These are phyloP conservation scores for Heliconius nattereri DNA, from an alignment of 1,140 invertebrate genomes.

Conservation along the genomic window DNA sequence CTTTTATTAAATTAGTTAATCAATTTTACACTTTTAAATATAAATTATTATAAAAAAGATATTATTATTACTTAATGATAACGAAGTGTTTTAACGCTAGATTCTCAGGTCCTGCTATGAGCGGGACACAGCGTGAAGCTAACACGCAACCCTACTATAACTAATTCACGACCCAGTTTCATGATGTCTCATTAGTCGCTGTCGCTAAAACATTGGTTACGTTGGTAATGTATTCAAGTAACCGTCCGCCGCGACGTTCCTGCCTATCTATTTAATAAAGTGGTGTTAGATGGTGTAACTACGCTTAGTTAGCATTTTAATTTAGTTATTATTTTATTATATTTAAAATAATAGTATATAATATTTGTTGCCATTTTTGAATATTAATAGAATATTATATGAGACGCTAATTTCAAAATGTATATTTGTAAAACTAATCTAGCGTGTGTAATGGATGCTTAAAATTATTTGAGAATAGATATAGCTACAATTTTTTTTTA, in stretches of 20 bases:
- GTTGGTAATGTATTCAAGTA: conserved; percentile 21
- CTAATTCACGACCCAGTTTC: conserved; percentile 14
- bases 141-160: not conserved
- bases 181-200: conserved; percentile 35
- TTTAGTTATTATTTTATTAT: not conserved
- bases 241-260: not conserved
- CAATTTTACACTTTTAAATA: too few relatives aligned
- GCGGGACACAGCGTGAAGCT: too few relatives aligned
- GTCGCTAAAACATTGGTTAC: conserved; percentile 21
- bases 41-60: too few relatives aligned
- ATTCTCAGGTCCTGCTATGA: too few relatives aligned
- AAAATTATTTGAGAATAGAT: too few relatives aligned
- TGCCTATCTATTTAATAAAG: not conserved
- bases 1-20: too few relatives aligned
- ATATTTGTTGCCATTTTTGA: not conserved
- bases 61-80: too few relatives aligned
- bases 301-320: not conserved
- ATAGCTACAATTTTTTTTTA: too few relatives aligned
- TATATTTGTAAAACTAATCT: not conserved
- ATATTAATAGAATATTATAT: not conserved
- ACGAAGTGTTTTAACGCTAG: too few relatives aligned
- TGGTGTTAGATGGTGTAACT: too few relatives aligned
- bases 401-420: not conserved
- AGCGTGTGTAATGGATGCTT: not conserved
- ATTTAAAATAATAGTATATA: not conserved